Conservation (phyloP, 2,888 invertebrate genomes). For the Drosophila niveifrons region DNA sequence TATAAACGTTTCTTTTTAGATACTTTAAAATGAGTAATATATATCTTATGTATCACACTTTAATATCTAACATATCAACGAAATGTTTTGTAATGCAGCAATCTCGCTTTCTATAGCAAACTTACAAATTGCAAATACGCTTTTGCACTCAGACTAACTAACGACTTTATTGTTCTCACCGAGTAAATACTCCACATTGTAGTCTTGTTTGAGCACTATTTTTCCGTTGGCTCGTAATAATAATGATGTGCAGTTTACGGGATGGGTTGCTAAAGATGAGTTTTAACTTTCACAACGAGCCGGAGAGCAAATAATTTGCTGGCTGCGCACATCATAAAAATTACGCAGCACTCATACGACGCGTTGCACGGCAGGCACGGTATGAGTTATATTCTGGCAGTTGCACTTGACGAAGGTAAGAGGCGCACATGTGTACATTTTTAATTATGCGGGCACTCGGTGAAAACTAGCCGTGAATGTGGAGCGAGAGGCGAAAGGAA, state of each 20-base stretch:
- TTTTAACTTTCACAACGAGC: conserved; percentile 33
- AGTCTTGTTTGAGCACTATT: conserved; percentile 45
- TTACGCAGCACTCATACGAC: conserved; percentile 42
- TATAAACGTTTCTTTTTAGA: no score
- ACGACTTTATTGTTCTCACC: conserved; percentile 35
- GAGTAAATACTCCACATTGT: conserved; percentile 48
- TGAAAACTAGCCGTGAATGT: conserved; percentile 52
- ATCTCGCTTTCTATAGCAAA: neutral
- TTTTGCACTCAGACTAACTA: conserved; percentile 27
- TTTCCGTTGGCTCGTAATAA: conserved; percentile 40
- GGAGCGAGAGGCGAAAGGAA: conserved; percentile 32
- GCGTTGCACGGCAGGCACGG: conserved; percentile 7
- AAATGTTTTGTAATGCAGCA: conserved; percentile 5
- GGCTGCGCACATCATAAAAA: conserved; percentile 30
- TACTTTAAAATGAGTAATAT: no score
- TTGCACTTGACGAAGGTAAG: neutral
- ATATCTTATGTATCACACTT: no score
- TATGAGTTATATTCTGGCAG: neutral
- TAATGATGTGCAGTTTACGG: conserved; percentile 44
- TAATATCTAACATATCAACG: no score
- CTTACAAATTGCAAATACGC: conserved; percentile 27
- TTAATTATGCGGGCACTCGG: conserved; percentile 70
- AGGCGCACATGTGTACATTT: conserved; percentile 67
- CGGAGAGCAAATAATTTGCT: conserved; percentile 53
- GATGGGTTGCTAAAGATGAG: neutral